Conservation (phyloP, 2,113 vertebrate genomes). For the Gobio gobio region DNA sequence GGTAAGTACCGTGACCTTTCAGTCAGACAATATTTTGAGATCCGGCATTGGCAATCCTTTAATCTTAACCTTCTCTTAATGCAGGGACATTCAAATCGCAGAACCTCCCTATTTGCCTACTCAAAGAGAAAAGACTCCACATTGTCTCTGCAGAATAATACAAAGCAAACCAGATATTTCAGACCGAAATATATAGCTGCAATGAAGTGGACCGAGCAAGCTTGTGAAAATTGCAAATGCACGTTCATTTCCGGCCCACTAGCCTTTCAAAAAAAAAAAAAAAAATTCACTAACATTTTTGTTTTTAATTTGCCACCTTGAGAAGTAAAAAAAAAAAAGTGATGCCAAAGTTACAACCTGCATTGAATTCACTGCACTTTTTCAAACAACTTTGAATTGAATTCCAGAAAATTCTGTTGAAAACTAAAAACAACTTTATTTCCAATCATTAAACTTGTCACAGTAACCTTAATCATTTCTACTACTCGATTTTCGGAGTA, state of each 20-base stretch:
- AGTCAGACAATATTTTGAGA: conserved; percentile 1
- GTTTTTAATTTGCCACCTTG: not conserved
- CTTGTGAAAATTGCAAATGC: not conserved
- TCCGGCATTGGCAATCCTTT: not conserved
- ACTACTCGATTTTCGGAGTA: too few relatives aligned
- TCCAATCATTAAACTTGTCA: too few relatives aligned
- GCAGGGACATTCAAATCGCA: conserved; percentile 20
- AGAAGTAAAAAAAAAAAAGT: not conserved
- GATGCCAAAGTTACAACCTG: not conserved
- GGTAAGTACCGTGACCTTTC: conserved; percentile 74
- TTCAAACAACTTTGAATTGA: not conserved
- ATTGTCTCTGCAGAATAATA: not conserved
- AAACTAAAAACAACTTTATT: not conserved
- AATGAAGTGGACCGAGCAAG: not conserved
- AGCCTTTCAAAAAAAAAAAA: not conserved
- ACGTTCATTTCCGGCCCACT: not conserved
- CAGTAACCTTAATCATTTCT: too few relatives aligned
- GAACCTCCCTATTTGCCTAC: conserved; percentile 23
- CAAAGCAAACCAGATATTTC: conserved; percentile 4
- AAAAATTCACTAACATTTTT: not conserved
- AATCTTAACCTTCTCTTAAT: conserved; percentile 8
- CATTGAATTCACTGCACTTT: not conserved
- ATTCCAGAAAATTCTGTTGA: not conserved
- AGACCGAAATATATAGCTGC: not conserved
- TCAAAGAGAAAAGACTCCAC: not conserved